Base-by-base conservation (phyloP, 2,888 invertebrate genomes). In the Scaptomyza cyrtandrae region DNA sequence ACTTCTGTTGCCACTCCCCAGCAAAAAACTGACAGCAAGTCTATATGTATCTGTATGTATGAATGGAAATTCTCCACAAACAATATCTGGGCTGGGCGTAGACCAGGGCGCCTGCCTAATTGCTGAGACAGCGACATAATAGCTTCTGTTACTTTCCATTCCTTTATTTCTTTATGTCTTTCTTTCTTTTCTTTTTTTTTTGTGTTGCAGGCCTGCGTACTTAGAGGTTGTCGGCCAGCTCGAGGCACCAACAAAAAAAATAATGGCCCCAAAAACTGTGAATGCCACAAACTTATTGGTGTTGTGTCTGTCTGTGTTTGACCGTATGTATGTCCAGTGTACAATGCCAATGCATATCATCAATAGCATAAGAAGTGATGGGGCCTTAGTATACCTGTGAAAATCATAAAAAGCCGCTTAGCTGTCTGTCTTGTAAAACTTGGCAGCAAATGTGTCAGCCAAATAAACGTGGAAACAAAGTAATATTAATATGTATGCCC, bases 331-430 rank as follows among this genome's bases (percentile, higher is more conserved):
- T n/a, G 56, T 44, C 19, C 44, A 50, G n/a, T 44, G n/a, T 44
- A 19, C 19, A 50, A 52, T 54, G 35, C 35, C 31, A 16, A 7
- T 13, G 39, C 19, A 46, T 46, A 14, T 19, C 33, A 56, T 52
- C 53, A 41, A 54, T 54, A 45, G 9, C 65, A 53, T 13, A 27
- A 31, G 54, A 35, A 37, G 44, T 56, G 43, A 44, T 63, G 7
- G 13, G 24, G 44, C 19, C 6, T 6, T 10, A 7, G 52, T 14
- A 71, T 33, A 16, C 16, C 9, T 37, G 37, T 37, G n/a, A 29
- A 66, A 83, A 70, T 70, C 75, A 78, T 78, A 84, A 86, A 84
- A 86, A 78, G 78, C 81, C 63, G 82, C 87, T 81, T 81, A 75
- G 71, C 63, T 53, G 46, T 37, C n/a, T 61, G 57, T 70, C 62